These are phyloP conservation scores for Spicauda simplicius DNA, from an alignment of 2,888 invertebrate species.

Conservation along the genomic window DNA sequence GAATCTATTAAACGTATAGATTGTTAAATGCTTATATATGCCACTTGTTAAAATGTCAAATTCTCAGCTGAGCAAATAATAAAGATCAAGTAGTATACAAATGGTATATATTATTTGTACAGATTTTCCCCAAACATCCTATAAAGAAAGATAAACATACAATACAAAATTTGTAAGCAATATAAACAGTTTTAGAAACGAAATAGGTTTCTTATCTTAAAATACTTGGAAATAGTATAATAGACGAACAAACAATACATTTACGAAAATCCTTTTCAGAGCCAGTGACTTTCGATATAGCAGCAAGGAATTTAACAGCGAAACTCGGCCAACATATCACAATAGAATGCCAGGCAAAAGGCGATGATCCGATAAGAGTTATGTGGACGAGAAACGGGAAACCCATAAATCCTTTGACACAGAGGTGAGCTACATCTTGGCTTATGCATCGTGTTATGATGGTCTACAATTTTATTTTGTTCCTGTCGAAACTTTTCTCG, in stretches of 20 bases:
- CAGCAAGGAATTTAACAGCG: conserved; percentile 90
- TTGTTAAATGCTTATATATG: too few species aligned
- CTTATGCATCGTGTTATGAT: conserved; percentile 7
- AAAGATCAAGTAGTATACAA: too few species aligned
- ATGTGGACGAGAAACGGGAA: conserved; percentile 92
- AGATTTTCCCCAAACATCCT: too few species aligned
- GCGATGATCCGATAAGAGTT: conserved; percentile 93
- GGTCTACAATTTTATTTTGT: conserved; percentile 1
- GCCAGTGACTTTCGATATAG: conserved; percentile 90
- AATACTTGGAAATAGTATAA: conserved; percentile 2
- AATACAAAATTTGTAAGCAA: too few species aligned
- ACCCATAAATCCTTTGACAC: conserved; percentile 86
- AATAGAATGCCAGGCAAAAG: conserved; percentile 91
- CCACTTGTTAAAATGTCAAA: too few species aligned
- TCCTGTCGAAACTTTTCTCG: conserved; percentile 11
- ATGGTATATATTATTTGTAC: too few species aligned
- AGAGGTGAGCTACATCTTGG: conserved; percentile 58
- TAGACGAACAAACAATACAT: conserved; percentile 23
- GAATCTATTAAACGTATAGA: too few species aligned
- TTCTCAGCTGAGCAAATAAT: too few species aligned
- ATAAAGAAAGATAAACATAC: too few species aligned
- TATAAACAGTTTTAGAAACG: not conserved
- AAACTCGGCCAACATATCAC: conserved; percentile 90
- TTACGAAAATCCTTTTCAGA: conserved; percentile 74
- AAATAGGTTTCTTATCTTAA: not conserved